Conservation (phyloP, 2,113 vertebrate genomes). For the Vidua chalybeata region DNA sequence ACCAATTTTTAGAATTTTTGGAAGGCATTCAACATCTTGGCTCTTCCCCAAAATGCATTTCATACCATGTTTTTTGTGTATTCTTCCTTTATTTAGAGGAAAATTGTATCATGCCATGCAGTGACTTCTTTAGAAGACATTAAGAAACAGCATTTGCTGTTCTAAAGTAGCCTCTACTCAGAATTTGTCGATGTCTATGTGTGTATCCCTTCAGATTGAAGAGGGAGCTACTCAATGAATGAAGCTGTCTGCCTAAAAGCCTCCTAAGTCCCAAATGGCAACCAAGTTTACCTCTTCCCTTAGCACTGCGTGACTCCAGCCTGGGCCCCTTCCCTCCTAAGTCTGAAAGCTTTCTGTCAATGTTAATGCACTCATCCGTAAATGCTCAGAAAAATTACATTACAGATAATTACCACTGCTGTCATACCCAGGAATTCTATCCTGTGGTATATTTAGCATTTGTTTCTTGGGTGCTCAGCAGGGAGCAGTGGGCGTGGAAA, state of each 20-base stretch:
- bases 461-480: not conserved
- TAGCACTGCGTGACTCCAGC: not conserved
- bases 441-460: not conserved
- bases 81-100: not conserved
- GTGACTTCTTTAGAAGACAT: not conserved
- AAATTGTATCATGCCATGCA: not conserved
- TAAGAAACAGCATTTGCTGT: not conserved
- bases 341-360: not conserved
- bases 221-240: not conserved
- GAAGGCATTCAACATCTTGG: not conserved
- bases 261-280: not conserved
- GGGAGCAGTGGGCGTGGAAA: not conserved
- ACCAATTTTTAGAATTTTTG: not conserved
- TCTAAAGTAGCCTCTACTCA: not conserved
- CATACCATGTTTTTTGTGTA: not conserved
- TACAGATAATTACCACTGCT: not conserved
- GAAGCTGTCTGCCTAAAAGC: not conserved
- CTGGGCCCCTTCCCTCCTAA: not conserved
- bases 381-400: not conserved
- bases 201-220: not conserved
- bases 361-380: not conserved
- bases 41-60: not conserved
- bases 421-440: not conserved
- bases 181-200: not conserved
- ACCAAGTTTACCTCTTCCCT: not conserved